Evolutionary conservation across 2,888 invertebrate species (phyloP).

Genomic region (Troides oblongomaculatus): DNA sequence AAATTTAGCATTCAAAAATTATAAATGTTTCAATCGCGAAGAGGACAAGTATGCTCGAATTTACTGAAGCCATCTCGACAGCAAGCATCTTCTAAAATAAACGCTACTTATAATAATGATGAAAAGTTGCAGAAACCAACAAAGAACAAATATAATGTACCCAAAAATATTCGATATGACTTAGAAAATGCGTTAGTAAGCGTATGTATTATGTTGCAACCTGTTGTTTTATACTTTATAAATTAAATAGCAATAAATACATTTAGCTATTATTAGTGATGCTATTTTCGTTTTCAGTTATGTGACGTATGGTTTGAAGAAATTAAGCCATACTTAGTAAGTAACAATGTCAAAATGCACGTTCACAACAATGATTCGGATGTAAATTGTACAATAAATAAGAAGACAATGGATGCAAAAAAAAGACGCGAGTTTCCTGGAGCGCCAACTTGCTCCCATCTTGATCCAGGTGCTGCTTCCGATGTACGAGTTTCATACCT

Average conservation of each 20-base stretch:
- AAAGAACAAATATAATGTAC: conserved; percentile 55
- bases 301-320: conserved; percentile 76
- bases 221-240: not conserved
- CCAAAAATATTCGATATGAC: conserved; percentile 62
- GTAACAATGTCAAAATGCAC: conserved; percentile 70
- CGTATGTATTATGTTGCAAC: conserved; percentile 46
- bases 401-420: conserved; percentile 28
- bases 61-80: conserved; percentile 12
- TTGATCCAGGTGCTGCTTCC: conserved; percentile 72
- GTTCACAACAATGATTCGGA: conserved; percentile 41
- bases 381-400: conserved; percentile 26
- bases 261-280: not conserved
- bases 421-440: conserved; percentile 25
- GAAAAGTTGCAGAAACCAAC: conserved; percentile 30
- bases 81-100: conserved; percentile 3
- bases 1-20: conserved; percentile 3
- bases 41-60: conserved; percentile 10
- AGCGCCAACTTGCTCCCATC: conserved; percentile 53
- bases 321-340: conserved; percentile 67
- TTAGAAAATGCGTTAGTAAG: conserved; percentile 68
- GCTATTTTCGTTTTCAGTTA: conserved; percentile 49
- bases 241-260: conserved; percentile 16
- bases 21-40: conserved; percentile 23
- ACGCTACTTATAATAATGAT: conserved; percentile 26
- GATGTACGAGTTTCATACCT: conserved; percentile 60